Base-by-base conservation (phyloP, 2,888 invertebrate genomes). In the Coelinius sp. region DNA sequence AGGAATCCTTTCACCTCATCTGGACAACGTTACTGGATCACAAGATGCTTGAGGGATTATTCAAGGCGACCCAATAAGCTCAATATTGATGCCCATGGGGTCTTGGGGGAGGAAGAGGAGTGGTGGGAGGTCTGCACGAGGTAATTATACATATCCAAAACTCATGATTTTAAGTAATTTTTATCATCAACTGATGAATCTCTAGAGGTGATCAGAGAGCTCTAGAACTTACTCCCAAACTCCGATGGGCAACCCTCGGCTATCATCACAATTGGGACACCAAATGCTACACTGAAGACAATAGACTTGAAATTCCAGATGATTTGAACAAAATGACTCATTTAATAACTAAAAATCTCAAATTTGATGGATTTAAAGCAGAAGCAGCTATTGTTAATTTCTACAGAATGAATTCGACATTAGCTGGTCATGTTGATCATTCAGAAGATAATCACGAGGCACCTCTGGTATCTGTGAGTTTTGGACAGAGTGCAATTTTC, bases 231-330 rank as follows among this genome's bases (percentile, higher is more conserved):
- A 72, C 88, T 35, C 85, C 89, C 56, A 91, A 92, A 81, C 85
- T 99, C 79, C 90, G 99, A 80, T 99, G 99, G 99, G 92, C 94
- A 0, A 99, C 99, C 0, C 88, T 99, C 38, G 99, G 99, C 12
- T 98, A 98, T 86, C 99, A 99, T 88, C 98, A 99, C 88, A 93
- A 99, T 86, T 99, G 99, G 99, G 93, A 97, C 82, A 95, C 96
- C 68, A 99, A 99, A 91, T 92, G 92, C 10, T 96, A 96, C 83
- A 91, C 89, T 70, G 95, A 96, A 87, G 86, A 90, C 4, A 91
- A 90, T 74, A 92, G 90, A 84, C 89, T 91, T 62, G 82, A 88
- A 8, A 95, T 98, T 87, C 97, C 97, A 0, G 76, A 82, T 12
- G 96, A 97, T 80, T 88, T 98, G 68, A 88, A 88, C 1, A 87